Evolutionary conservation across 37 sponge, comb jelly and placozoan species (phyloP).

Genomic region (Beroe forskalii): DNA sequence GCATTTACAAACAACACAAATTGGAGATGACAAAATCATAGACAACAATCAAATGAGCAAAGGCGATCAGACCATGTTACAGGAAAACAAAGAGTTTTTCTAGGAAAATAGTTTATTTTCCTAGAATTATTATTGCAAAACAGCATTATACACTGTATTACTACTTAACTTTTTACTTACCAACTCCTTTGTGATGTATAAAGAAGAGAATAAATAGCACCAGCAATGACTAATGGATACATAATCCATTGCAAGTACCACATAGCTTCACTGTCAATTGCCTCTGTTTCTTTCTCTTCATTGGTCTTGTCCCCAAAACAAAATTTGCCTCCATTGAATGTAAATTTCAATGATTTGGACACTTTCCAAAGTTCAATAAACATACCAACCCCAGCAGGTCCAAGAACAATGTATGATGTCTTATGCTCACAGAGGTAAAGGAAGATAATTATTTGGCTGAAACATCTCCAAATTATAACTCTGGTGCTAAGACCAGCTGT

Average conservation of each 20-base stretch:
- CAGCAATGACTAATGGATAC: constrained; percentile 76
- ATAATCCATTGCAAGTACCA: constrained; percentile 76
- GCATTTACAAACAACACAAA: too few relatives aligned
- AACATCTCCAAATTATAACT: constrained; percentile 80
- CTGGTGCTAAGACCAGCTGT: constrained; percentile 83
- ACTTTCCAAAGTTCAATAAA: constrained; percentile 91
- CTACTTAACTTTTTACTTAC: too few relatives aligned
- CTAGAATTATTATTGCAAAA: too few relatives aligned
- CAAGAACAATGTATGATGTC: constrained; percentile 79
- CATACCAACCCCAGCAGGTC: constrained; percentile 78
- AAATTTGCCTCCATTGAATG: constrained; percentile 19
- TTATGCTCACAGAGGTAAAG: constrained; percentile 87
- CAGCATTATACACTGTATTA: too few relatives aligned
- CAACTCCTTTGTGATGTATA: constrained; percentile 79
- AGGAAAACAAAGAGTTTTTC: too few relatives aligned
- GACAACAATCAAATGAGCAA: too few relatives aligned
- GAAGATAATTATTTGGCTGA: constrained; percentile 83
- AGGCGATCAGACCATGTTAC: background rate
- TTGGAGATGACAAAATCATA: too few relatives aligned
- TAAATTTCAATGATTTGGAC: constrained; percentile 70
- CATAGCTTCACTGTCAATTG: constrained; percentile 79
- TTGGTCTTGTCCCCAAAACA: constrained; percentile 65
- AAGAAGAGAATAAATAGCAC: constrained; percentile 84
- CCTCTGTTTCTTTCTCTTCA: constrained; percentile 72
- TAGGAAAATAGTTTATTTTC: too few relatives aligned